Evolutionary conservation across 1,140 invertebrate genomes (phyloP).

Genomic region (Drosophila hydei): DNA sequence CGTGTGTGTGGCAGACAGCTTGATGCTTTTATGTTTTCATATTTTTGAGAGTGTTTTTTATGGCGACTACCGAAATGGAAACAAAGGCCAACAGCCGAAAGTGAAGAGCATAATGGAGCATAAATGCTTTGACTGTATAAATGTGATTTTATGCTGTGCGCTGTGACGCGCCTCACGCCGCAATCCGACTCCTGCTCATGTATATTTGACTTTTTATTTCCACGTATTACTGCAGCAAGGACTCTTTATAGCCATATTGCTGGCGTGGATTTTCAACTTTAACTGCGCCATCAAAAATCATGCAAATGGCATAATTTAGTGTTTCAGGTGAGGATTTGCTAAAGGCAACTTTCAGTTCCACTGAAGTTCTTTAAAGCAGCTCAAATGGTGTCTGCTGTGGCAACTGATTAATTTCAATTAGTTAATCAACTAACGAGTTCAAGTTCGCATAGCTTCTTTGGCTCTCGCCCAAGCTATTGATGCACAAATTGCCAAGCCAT

Average conservation of each 20-base stretch:
- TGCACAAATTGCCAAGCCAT: constrained; percentile 43
- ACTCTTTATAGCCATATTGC: constrained; percentile 29
- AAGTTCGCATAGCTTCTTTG: background rate
- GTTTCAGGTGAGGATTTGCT: constrained; percentile 19
- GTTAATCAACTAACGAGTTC: background rate
- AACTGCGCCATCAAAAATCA: constrained; percentile 9
- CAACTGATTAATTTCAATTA: constrained; percentile 16
- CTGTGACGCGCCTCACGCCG: constrained; percentile 40
- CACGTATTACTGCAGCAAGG: constrained; percentile 2
- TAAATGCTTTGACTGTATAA: constrained; percentile 70
- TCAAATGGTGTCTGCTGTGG: background rate
- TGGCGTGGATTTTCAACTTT: constrained; percentile 8
- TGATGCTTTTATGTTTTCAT: constrained; percentile 37
- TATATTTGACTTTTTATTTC: background rate
- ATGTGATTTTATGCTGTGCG: constrained; percentile 70
- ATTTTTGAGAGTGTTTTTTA: constrained; percentile 52
- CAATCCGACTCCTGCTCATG: background rate
- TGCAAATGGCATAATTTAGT: constrained; percentile 42
- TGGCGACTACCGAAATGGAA: constrained; percentile 40
- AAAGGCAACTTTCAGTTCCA: background rate
- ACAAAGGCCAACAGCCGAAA: constrained; percentile 53
- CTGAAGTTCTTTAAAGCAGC: background rate
- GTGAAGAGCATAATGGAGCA: constrained; percentile 76
- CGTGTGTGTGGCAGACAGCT: constrained; percentile 20
- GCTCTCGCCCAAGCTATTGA: constrained; percentile 22